Base-by-base conservation (phyloP, 1,140 invertebrate genomes). In the Cataglyphis hispanica region DNA sequence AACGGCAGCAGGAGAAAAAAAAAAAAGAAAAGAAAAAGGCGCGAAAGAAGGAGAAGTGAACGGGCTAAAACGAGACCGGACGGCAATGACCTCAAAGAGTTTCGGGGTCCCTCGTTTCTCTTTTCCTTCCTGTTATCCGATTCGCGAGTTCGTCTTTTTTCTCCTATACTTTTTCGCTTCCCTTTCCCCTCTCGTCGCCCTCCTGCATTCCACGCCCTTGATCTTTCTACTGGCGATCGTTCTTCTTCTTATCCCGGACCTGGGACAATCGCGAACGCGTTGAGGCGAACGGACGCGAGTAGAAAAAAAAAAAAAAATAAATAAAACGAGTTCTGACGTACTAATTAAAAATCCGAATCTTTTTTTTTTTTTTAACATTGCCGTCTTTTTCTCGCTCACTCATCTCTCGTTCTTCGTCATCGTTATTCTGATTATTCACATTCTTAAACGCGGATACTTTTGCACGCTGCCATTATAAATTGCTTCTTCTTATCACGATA, bases 221-320 rank as follows among this genome's bases (percentile, higher is more conserved):
- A n/a, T 69, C 25, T 69, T 74, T 76, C 50, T 37, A 46, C 22
- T n/a, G 43, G 25, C 86, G 75, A 27, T 27, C 84, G 58, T 86
- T 60, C 86, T 81, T 53, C 70, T 84, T 86, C 91, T 92, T 89
- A 88, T 91, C 92, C 92, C 93, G 94, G 93, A 95, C 94, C 94
- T 94, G 91, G 93, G 94, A 92, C 90, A 94, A 94, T 91, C 88
- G 87, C 91, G 91, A 88, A 69, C 87, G 88, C 86, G 91, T 93
- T 90, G 91, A 88, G 86, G 64, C 87, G n/a, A 86, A 86, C 75
- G 72, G 77, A 64, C 27, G 11, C 63, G 72, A 37, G 66, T 50
- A 46, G 58, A 34, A 46, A 34, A 56, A 34, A 60, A 50, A 86
- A 37, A 72, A 64, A 16, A 40, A 22, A 60, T 25, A 72, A 76